Evolutionary conservation across 1,140 invertebrate species (phyloP).

Genomic region (Drosophila guanche): DNA sequence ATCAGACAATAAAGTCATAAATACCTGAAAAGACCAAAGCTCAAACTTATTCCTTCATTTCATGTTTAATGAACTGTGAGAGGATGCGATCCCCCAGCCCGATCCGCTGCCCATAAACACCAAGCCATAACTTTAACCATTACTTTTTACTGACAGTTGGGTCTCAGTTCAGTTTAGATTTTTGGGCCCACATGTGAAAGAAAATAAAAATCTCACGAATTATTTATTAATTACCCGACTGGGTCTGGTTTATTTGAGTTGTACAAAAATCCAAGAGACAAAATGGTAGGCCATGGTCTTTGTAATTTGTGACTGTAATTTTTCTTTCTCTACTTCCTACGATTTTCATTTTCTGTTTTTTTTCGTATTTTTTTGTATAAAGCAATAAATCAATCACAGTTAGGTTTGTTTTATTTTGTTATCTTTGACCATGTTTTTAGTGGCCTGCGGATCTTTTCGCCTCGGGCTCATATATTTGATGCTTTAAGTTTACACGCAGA

Average conservation of each 20-base stretch:
- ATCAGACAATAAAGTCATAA: constrained; percentile 46
- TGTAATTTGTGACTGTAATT: too few species aligned
- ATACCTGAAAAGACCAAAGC: constrained; percentile 26
- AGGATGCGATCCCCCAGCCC: background rate
- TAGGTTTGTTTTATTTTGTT: constrained; percentile 55
- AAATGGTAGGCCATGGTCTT: constrained; percentile 9
- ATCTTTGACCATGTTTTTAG: constrained; percentile 71
- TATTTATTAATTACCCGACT: constrained; percentile 73
- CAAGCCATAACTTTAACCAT: constrained; percentile 55
- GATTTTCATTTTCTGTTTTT: constrained; percentile 35
- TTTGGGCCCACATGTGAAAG: constrained; percentile 65
- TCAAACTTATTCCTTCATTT: constrained; percentile 12
- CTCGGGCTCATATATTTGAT: constrained; percentile 8
- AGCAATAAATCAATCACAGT: constrained; percentile 78
- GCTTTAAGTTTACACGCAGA: constrained; percentile 18
- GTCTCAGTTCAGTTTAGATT: constrained; percentile 25
- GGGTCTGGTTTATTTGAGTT: constrained; percentile 8
- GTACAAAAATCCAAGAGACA: constrained; percentile 8
- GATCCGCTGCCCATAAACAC: background rate
- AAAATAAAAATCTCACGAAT: constrained; percentile 67
- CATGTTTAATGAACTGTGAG: constrained; percentile 70
- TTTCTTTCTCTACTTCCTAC: constrained; percentile 13
- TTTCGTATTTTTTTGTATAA: constrained; percentile 55
- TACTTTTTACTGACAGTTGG: constrained; percentile 61
- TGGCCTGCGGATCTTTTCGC: constrained; percentile 62